These are phyloP conservation scores for Philaenus spumarius DNA, from an alignment of 1,140 invertebrate species.

Conservation along the genomic window DNA sequence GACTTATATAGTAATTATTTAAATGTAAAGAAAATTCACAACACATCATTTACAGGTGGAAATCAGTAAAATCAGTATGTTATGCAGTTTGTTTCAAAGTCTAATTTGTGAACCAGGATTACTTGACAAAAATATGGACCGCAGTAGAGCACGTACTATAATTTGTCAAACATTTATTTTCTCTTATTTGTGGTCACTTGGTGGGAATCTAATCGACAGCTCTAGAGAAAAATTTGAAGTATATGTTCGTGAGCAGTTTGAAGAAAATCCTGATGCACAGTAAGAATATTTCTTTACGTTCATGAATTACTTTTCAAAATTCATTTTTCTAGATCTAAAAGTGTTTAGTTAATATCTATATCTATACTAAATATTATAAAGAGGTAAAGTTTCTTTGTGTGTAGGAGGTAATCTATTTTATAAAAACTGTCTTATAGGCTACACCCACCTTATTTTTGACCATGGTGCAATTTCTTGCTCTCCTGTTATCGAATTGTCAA, in stretches of 20 bases:
- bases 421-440: too few species aligned
- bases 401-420: not conserved
- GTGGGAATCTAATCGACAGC: slow-evolving; percentile 67
- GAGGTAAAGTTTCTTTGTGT: too few species aligned
- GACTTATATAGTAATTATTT: too few species aligned
- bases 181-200: slow-evolving; percentile 71
- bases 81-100: slow-evolving; percentile 65
- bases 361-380: not conserved
- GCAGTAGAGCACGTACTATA: slow-evolving; percentile 50
- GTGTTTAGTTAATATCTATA: not conserved
- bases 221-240: slow-evolving; percentile 62
- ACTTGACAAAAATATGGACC: slow-evolving; percentile 44
- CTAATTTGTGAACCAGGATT: slow-evolving; percentile 46
- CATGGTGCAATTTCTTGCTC: too few species aligned
- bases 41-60: slow-evolving; percentile 62
- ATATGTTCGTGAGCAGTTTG: slow-evolving; percentile 59
- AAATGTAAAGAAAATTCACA: too few species aligned
- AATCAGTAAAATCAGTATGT: slow-evolving; percentile 66
- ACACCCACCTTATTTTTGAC: too few species aligned
- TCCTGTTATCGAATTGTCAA: not conserved
- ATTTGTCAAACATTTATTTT: slow-evolving; percentile 66
- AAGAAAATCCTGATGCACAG: slow-evolving; percentile 55
- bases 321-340: not conserved
- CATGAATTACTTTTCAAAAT: not conserved
- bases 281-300: slow-evolving; percentile 26